Evolutionary conservation across 2,113 vertebrate species (phyloP).

Genomic region (Sturnus vulgaris): DNA sequence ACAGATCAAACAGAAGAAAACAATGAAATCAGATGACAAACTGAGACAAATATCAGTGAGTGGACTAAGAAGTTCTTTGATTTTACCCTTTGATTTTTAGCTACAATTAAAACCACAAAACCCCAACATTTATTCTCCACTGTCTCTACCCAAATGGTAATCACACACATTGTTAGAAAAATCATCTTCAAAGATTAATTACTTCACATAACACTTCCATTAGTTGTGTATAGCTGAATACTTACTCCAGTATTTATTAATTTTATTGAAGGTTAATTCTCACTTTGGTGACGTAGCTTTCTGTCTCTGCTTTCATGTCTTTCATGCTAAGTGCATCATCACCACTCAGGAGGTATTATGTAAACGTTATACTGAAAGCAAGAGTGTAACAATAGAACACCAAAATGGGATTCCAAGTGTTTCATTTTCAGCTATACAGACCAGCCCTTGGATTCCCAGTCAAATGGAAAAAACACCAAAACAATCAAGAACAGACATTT

Average conservation of each 20-base stretch:
- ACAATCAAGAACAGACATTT: neutral
- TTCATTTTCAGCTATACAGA: neutral
- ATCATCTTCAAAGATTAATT: neutral
- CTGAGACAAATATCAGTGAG: neutral
- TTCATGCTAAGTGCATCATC: neutral
- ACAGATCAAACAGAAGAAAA: conserved; percentile 24
- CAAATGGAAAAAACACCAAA: neutral
- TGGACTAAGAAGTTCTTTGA: neutral
- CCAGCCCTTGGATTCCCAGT: neutral
- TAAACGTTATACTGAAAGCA: neutral
- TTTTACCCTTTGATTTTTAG: neutral
- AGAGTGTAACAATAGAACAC: neutral
- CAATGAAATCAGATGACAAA: conserved; percentile 7
- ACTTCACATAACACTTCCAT: neutral
- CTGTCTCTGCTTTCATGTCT: neutral
- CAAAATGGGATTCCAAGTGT: neutral
- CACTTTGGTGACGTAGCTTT: neutral
- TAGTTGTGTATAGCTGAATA: neutral
- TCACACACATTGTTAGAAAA: neutral
- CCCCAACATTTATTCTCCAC: neutral
- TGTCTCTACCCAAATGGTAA: neutral
- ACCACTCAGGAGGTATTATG: neutral
- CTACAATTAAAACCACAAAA: neutral
- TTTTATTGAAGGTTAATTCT: neutral
- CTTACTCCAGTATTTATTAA: neutral